A percentile compares a stretch with the other conserved stretches of the same genome.
Conservation (phyloP, 2,888 invertebrate species). For the Germaria angustata region DNA sequence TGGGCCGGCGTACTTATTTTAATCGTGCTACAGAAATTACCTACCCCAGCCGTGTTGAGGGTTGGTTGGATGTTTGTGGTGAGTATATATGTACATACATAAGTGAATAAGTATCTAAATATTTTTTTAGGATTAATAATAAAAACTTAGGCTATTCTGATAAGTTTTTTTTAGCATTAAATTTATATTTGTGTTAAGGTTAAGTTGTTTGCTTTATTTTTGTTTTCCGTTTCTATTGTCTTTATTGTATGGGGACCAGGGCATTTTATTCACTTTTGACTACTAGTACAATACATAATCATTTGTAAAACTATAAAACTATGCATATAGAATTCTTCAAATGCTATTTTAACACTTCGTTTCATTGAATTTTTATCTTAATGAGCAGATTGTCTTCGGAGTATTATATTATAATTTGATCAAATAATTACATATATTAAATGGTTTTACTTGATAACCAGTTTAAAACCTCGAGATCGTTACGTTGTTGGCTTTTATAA, state of each 20-base stretch:
- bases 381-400: background rate
- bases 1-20: constrained; percentile 78
- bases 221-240: constrained; percentile 23
- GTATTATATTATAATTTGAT: constrained; percentile 14
- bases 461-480: constrained; percentile 1
- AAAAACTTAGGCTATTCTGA: background rate
- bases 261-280: constrained; percentile 9
- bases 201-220: constrained; percentile 38
- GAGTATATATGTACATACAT: constrained; percentile 70
- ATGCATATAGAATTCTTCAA: background rate
- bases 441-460: constrained; percentile 17
- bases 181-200: constrained; percentile 56
- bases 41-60: constrained; percentile 80
- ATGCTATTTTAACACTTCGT: constrained; percentile 5
- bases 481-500: background rate
- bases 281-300: background rate
- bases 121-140: background rate
- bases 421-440: constrained; percentile 16
- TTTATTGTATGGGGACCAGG: background rate
- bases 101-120: constrained; percentile 6
- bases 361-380: background rate
- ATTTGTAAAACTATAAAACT: background rate
- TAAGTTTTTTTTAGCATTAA: constrained; percentile 4
- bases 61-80: constrained; percentile 81
- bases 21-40: constrained; percentile 78